These are phyloP conservation scores for Sphaerophoria taeniata DNA, from an alignment of 2,888 invertebrate genomes.

Conservation along the genomic window DNA sequence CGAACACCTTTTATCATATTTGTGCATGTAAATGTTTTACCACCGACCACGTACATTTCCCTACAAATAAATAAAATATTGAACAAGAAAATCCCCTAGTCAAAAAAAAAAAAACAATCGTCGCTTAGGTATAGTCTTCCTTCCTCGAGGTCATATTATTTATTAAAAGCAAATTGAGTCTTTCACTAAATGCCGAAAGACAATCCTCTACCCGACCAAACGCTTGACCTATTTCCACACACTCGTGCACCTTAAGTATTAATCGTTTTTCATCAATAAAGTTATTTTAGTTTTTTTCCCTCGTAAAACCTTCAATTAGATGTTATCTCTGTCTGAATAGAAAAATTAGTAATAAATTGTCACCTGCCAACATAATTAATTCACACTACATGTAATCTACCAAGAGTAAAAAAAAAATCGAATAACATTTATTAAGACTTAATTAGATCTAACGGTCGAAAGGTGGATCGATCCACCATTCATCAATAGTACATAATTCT, in stretches of 20 bases:
- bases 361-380: slow-evolving; percentile 18
- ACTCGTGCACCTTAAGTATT: no score
- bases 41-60: no score
- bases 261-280: not conserved
- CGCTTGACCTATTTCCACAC: not conserved
- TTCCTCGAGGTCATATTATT: no score
- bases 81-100: no score
- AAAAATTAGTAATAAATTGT: slow-evolving; percentile 17
- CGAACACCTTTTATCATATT: no score
- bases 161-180: not conserved
- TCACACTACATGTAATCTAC: slow-evolving; percentile 1
- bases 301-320: not conserved
- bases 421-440: slow-evolving; percentile 4
- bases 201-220: not conserved
- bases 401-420: not conserved
- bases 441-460: not conserved
- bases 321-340: slow-evolving; percentile 8
- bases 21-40: no score
- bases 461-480: not conserved
- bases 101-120: no score
- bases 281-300: not conserved
- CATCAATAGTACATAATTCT: not conserved
- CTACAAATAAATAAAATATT: no score
- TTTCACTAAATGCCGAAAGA: not conserved
- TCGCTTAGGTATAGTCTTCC: no score